Percentiles rank a stretch among this genome's conserved stretches.
phyloP scores from a whole-genome alignment of 2,888 invertebrate genomes.

The Cephonodes hylas region DNA sequence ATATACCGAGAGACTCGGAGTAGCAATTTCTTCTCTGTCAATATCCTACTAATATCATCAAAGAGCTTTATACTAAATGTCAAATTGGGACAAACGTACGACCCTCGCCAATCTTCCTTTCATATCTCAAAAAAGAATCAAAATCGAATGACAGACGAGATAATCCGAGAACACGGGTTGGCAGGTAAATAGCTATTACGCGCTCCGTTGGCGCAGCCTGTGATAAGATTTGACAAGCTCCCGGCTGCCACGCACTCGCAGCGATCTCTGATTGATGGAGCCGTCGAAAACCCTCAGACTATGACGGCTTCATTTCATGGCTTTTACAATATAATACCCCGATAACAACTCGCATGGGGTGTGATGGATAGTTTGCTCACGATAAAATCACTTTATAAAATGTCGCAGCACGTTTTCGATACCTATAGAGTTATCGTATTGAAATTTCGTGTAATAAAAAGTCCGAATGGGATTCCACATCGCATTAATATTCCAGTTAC shows the following conservation, averaged over 20 bases:
- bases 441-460: background rate
- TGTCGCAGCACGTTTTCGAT: background rate
- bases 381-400: background rate
- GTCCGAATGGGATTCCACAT: slow-evolving; percentile 45
- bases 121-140: slow-evolving; percentile 62
- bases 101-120: slow-evolving; percentile 56
- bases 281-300: slow-evolving; percentile 42
- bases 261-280: slow-evolving; percentile 67
- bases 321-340: slow-evolving; percentile 56
- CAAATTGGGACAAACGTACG: slow-evolving; percentile 31
- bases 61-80: slow-evolving; percentile 5
- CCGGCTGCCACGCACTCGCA: slow-evolving; percentile 26
- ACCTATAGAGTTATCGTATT: background rate
- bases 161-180: slow-evolving; percentile 61
- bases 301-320: slow-evolving; percentile 71
- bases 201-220: slow-evolving; percentile 64
- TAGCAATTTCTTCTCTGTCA: background rate
- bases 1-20: background rate
- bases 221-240: slow-evolving; percentile 71
- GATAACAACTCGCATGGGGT: slow-evolving; percentile 38
- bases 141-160: slow-evolving; percentile 56
- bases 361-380: slow-evolving; percentile 36
- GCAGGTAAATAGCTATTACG: slow-evolving; percentile 79
- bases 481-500: slow-evolving; percentile 49
- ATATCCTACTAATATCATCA: background rate